Base-by-base conservation (phyloP, 2,888 invertebrate species). In the Cosmopolites sordidus region DNA sequence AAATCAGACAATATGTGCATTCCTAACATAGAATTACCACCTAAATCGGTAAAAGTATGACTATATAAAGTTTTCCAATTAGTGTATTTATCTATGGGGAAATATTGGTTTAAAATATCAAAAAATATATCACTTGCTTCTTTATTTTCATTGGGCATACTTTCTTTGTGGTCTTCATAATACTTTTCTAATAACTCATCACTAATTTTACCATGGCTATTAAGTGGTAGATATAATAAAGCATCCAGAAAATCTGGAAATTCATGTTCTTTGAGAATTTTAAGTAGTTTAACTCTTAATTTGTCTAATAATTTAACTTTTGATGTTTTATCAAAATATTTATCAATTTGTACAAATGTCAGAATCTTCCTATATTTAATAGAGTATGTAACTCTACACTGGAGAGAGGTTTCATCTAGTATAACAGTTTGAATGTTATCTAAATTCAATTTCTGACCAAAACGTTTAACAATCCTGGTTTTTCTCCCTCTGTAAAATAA, bases 401-500 rank as follows among this genome's bases (percentile, higher is more conserved):
- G 72, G 3, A 85, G 73, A 58, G 70, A 71, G 6, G 75, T 71
- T 58, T 77, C 73, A 58, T 73, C 69, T 68, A 75, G 75, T n/a
- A 76, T 70, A 15, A 60, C 62, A 48, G 66, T 68, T 70, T 86
- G 84, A 50, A 88, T 78, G 29, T 72, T 64, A 33, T 74, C 71
- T 40, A 89, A 71, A 68, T 83, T 80, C 3, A 91, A 69, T 74
- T 83, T 83, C 63, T 82, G 78, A 0, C 92, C 92, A 70, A 85
- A 84, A 69, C 89, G 78, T 75, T 94, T 94, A 5, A 92, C 75
- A 17, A 83, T 72, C 59, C 81, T 79, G 72, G 90, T 86, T 58
- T 73, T 78, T 42, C 93, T 79, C 0, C 86, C 85, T 60, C 80
- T 74, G 63, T 83, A 88, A 66, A 77, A 81, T 37, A 85, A 73